These are phyloP conservation scores for Remorina albescens DNA, from an alignment of 2,797 vertebrate genomes.

Conservation along the genomic window DNA sequence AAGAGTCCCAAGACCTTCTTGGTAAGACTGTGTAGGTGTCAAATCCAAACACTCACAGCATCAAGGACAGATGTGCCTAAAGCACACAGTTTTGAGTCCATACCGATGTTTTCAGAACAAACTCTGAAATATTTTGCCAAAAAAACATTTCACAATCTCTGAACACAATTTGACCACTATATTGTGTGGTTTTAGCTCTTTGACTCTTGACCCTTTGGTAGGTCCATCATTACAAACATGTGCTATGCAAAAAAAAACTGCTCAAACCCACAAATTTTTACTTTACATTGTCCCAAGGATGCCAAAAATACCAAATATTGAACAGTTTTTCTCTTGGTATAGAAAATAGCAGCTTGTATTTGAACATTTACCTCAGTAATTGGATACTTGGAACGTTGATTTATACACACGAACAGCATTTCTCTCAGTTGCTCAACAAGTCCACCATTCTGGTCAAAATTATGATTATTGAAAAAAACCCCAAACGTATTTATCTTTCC, in stretches of 20 bases:
- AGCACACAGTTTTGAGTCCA: conserved; percentile 26
- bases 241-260: conserved; percentile 1
- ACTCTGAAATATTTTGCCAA: conserved; percentile 4
- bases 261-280: conserved; percentile 15
- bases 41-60: conserved; percentile 35
- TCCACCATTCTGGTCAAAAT: background rate
- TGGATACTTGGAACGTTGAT: background rate
- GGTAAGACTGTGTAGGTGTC: conserved; percentile 60
- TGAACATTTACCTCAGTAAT: background rate
- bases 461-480: background rate
- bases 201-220: background rate
- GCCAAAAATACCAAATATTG: conserved; percentile 1
- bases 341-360: conserved; percentile 2
- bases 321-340: background rate
- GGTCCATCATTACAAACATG: background rate
- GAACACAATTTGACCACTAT: background rate
- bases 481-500: conserved; percentile 24
- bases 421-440: background rate
- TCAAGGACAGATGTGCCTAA: conserved; percentile 52
- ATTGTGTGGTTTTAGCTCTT: background rate
- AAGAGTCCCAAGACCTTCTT: conserved; percentile 31
- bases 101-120: conserved; percentile 4
- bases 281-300: conserved; percentile 8
- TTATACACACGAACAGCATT: background rate
- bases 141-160: background rate